Base-by-base conservation (phyloP, 2,888 invertebrate genomes). In the Minunthozetes semirufus region DNA sequence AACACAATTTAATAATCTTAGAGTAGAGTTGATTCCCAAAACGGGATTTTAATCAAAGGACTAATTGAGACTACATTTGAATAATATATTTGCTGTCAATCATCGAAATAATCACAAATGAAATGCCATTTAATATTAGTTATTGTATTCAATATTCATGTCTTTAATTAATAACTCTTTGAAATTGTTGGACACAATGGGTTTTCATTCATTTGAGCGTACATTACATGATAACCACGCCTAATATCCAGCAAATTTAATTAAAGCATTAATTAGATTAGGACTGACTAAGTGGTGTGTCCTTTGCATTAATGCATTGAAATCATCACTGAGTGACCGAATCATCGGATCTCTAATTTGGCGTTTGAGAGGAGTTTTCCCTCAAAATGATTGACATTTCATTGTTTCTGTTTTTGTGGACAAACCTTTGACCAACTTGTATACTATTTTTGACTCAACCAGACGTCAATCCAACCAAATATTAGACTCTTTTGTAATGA, bases 261-360 rank as follows among this genome's bases (percentile, higher is more conserved):
- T 27, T 2, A 63, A 63, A 63, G 63, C 33, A 63, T 63, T 63
- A 63, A 63, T 63, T 63, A 63, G 33, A 63, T 63, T 63, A 63
- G 33, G 9, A 17, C 13, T 25, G 56, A 56, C 4, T 56, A 25
- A 56, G 4, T 56, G n/a, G n/a, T n/a, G n/a, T n/a, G n/a, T 4
- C 13, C 56, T 22, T 13, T 56, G 22, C 3, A 15, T 56, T 22
- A 22, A 5, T 22, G 22, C 56, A 50, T 17, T 53, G 9, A 53
- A 53, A 53, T 25, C 22, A 27, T 59, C 22, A 59, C 19, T 27
- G 25, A 59, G 9, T 59, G 59, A 59, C 22, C 27, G 15, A 59
- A 59, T 22, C 59, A 59, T 9, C 27, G 19, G 22, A 59, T 59
- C 59, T 22, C 4, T 59, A 27, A 25, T 25, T 59, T 22, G n/a